These are phyloP conservation scores for Limonius californicus DNA, from an alignment of 1,140 invertebrate genomes.

Conservation along the genomic window DNA sequence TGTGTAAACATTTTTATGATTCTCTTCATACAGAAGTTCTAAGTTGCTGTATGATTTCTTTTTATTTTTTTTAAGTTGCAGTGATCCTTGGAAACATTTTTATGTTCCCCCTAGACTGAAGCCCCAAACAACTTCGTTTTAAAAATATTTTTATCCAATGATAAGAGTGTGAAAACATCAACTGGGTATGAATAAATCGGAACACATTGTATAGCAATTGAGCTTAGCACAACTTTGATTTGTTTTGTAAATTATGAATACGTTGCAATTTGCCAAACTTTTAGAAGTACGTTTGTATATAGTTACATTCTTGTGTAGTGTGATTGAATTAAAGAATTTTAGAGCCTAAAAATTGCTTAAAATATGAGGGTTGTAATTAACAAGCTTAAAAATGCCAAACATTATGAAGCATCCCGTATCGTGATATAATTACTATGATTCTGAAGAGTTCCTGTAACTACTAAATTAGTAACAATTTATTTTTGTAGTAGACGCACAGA, in stretches of 20 bases:
- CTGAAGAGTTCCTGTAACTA: slow-evolving; percentile 2
- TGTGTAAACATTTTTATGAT: no score
- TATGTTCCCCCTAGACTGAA: no score
- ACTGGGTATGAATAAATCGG: no score
- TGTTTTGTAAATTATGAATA: not conserved
- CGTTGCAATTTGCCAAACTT: slow-evolving; percentile 4
- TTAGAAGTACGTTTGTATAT: not conserved
- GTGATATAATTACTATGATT: not conserved
- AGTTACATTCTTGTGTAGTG: not conserved
- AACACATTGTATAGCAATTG: no score
- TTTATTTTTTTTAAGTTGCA: no score
- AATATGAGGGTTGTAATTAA: slow-evolving; percentile 5
- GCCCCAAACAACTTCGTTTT: no score
- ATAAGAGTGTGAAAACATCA: no score
- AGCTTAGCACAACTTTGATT: not conserved
- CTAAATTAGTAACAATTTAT: not conserved
- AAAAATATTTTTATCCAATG: no score
- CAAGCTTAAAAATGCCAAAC: slow-evolving; percentile 7
- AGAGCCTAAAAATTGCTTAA: slow-evolving; percentile 4
- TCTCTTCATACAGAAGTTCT: no score
- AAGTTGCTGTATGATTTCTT: no score
- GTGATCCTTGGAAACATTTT: no score
- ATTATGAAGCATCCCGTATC: not conserved
- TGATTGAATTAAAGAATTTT: not conserved
- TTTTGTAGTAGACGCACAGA: not conserved